Base-by-base conservation (phyloP, 1,140 invertebrate species). In the Anastrepha ludens region DNA sequence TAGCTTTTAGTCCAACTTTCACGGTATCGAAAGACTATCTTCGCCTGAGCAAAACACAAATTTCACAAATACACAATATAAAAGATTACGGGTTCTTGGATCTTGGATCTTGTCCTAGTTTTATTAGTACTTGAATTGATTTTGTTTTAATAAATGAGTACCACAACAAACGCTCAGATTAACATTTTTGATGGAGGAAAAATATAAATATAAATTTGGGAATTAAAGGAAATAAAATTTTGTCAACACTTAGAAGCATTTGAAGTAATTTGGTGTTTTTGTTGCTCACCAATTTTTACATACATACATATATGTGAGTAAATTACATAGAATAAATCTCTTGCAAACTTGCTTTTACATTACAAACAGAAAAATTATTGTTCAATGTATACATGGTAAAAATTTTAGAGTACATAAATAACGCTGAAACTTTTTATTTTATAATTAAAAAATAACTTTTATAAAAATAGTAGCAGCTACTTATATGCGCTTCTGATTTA, bases 331-430 rank as follows among this genome's bases (percentile, higher is more conserved):
- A 67, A 67, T 11, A 67, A 4, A 20, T 64, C 17, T 64, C n/a
- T 64, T 64, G 60, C 60, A 41, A 67, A 67, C 39, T 67, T 29
- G 39, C 8, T n/a, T 74, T 44, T 74, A 74, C 39, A 20, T 74
- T 74, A 47, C 39, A n/a, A 74, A 74, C 13, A 50, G 15, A 20
- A 13, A 74, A 74, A 74, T 15, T 70, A 74, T 74, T 13, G 15
- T 74, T 74, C n/a, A 29, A 29, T 29, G 29, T 29, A 29, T 29
- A 47, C 41, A 74, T 44, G 29, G 8, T 39, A n/a, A 5, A 74
- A 74, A 29, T 85, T 59, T 85, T 86, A 17, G 29, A 86, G 11
- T 39, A 86, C 85, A 86, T 20, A 86, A 86, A 20, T 60, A 86
- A n/a, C 55, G 8, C 29, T 86, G 6, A 86, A 86, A 86, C 55